Base-by-base conservation (phyloP, 2,888 invertebrate genomes). In the Abrostola tripartita region DNA sequence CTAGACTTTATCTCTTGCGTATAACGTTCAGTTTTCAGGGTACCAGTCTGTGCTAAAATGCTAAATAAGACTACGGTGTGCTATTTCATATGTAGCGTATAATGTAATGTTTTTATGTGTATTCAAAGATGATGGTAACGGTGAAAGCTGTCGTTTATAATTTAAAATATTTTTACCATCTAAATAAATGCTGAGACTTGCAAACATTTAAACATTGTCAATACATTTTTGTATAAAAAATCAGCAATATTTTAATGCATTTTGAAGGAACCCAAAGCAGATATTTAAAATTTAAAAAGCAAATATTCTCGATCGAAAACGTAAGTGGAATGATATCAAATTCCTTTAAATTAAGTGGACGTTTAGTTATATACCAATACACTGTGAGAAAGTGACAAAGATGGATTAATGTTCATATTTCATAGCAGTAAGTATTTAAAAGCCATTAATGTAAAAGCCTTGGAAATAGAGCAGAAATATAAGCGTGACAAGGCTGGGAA, bases 51-150 rank as follows among this genome's bases (percentile, higher is more conserved):
- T n/a, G n/a, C n/a, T 44, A 6, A 37, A 59, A 50, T 59, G 37
- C 24, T 44, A 49, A 70, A 52, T 56, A 5, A 50, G 50, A 50
- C 40, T 56, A 24, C 37, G 44, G 12, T 37, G n/a, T 7, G n/a
- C 41, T 38, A 54, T 49, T 52, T 47, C 52, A 52, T 53, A 52
- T 52, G 59, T 44, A 71, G 24, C 11, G 49, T 52, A 49, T n/a
- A 44, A 38, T 35, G n/a, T n/a, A 44, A 38, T 37, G n/a, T 54
- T 40, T 8, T 47, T 47, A 24, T 44, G 9, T 52, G 37, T 38
- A 55, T 72, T 49, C 37, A 35, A 44, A 54, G 44, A 38, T 9
- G 11, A 35, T 47, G n/a, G 37, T 6, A 11, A 56, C 41, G 12
- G 41, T 44, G 37, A 14, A 55, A 52, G 61, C 35, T 14, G 1